Evolutionary conservation across 2,888 invertebrate species (phyloP).

Genomic region (Blomia tropicalis): DNA sequence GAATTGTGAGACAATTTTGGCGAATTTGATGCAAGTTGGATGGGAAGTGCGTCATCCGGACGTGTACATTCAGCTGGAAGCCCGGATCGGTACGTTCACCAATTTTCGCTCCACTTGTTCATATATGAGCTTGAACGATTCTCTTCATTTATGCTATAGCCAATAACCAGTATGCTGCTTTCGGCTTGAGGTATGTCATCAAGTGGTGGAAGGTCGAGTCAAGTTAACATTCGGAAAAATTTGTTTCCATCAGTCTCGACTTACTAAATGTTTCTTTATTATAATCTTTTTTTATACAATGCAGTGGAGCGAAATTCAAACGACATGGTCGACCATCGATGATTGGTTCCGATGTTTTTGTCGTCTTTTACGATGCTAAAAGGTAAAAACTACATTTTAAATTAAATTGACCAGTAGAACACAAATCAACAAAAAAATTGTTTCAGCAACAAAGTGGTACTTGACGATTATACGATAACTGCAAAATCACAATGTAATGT

Average conservation of each 20-base stretch:
- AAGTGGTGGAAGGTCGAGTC: too few species aligned
- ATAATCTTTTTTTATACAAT: slow-evolving; percentile 55
- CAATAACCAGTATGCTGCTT: slow-evolving; percentile 42
- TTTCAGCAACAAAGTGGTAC: slow-evolving; percentile 44
- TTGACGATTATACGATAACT: slow-evolving; percentile 68
- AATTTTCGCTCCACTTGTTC: background rate
- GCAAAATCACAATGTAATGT: slow-evolving; percentile 44
- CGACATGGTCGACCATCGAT: slow-evolving; percentile 45
- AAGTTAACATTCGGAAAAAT: too few species aligned
- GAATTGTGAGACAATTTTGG: slow-evolving; percentile 68
- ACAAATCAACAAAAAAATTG: background rate
- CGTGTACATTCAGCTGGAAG: slow-evolving; percentile 60
- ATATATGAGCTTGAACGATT: too few species aligned
- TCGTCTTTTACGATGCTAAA: slow-evolving; percentile 53
- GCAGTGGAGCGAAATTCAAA: slow-evolving; percentile 56
- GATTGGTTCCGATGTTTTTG: slow-evolving; percentile 65
- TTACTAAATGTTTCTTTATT: background rate
- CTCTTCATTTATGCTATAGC: slow-evolving; percentile 9
- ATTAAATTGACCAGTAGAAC: background rate
- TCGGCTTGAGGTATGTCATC: slow-evolving; percentile 22
- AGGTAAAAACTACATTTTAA: slow-evolving; percentile 33
- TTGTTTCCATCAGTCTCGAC: too few species aligned
- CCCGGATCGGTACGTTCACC: slow-evolving; percentile 47
- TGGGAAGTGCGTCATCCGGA: slow-evolving; percentile 62
- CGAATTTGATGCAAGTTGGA: slow-evolving; percentile 64